These are phyloP conservation scores for Caranx ignobilis DNA, from an alignment of 2,113 vertebrate species.

Conservation along the genomic window DNA sequence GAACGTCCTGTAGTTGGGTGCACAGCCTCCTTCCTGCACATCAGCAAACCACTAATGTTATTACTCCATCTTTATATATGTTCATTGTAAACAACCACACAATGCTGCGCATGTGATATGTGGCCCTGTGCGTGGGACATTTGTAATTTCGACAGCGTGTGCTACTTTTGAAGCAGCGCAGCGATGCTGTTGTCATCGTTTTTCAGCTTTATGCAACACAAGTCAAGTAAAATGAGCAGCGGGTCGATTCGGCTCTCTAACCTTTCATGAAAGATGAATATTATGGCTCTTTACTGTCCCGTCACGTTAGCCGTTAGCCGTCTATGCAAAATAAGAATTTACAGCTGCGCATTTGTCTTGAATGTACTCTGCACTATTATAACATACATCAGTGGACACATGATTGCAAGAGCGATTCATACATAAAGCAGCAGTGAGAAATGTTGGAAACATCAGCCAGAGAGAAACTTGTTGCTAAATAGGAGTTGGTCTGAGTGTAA, in stretches of 20 bases:
- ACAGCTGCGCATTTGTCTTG: constrained; percentile 3
- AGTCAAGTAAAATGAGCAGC: constrained; percentile 24
- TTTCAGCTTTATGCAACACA: constrained; percentile 39
- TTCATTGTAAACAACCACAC: constrained; percentile 20
- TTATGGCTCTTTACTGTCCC: not conserved
- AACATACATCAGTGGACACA: not conserved
- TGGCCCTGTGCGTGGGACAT: not conserved
- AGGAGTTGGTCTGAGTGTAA: not conserved
- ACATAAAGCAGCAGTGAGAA: not conserved
- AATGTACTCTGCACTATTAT: not conserved
- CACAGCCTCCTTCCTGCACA: not conserved
- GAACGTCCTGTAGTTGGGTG: not conserved
- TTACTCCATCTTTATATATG: constrained; percentile 1
- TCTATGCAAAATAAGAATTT: constrained; percentile 12
- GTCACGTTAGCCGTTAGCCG: not conserved
- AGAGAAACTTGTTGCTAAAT: not conserved
- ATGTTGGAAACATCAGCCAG: not conserved
- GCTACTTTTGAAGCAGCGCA: constrained; percentile 15
- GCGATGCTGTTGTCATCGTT: constrained; percentile 41
- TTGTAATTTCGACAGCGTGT: constrained; percentile 37
- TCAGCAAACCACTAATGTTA: not conserved
- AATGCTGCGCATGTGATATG: constrained; percentile 31
- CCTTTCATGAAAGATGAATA: constrained; percentile 16
- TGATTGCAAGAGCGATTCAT: not conserved
- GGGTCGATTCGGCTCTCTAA: constrained; percentile 28